phyloP scores from a whole-genome alignment of 2,113 vertebrate genomes.

The Pipa parva region DNA sequence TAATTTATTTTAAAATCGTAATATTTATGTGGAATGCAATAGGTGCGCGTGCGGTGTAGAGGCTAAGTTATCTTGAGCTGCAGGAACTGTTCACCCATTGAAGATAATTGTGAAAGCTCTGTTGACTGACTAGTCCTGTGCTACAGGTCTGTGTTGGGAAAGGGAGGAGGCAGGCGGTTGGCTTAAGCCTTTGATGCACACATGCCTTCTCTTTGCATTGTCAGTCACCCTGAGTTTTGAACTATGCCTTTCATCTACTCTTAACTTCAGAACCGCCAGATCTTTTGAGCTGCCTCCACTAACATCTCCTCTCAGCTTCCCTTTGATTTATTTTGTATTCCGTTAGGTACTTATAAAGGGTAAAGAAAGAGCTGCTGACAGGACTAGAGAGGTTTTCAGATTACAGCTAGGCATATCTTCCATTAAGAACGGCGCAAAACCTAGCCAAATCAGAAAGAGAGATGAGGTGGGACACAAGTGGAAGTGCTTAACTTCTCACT shows the following conservation, averaged over 20 bases:
- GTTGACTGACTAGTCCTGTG: not conserved
- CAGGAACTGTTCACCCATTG: not conserved
- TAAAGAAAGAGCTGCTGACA: not conserved
- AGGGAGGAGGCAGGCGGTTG: not conserved
- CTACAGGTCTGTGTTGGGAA: not conserved
- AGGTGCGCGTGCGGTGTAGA: no score
- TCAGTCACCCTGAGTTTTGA: not conserved
- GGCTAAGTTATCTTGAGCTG: no score
- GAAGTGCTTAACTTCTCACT: no score
- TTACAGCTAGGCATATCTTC: not conserved
- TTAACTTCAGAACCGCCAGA: conserved; percentile 4
- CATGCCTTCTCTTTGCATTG: not conserved
- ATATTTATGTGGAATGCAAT: no score
- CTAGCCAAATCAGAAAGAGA: no score
- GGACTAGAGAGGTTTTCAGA: not conserved
- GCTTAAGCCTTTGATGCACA: not conserved
- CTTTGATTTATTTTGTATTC: not conserved
- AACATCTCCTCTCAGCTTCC: not conserved
- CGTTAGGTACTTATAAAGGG: not conserved
- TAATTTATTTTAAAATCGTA: no score
- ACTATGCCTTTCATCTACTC: not conserved
- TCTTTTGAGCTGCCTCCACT: not conserved
- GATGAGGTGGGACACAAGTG: no score
- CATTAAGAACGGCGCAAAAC: not conserved
- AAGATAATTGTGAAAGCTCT: not conserved